phyloP scores from a whole-genome alignment of 2,113 vertebrate species.

The Petroica traversi region DNA sequence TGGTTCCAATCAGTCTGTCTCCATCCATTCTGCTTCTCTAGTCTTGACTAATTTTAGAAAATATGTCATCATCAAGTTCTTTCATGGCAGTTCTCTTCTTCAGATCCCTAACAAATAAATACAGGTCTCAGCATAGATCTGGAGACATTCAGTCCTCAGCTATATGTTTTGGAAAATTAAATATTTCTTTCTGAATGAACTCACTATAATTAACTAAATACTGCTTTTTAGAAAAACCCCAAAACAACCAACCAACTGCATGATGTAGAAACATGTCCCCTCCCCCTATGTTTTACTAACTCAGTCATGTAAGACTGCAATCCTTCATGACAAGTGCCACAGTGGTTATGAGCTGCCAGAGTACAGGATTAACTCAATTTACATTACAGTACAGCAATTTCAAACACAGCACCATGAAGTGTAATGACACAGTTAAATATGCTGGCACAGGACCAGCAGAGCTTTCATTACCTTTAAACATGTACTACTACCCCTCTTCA shows the following conservation, averaged over 20 bases:
- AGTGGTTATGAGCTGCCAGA: background rate
- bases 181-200: background rate
- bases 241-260: background rate
- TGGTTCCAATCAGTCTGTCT: background rate
- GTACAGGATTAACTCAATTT: background rate
- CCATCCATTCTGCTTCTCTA: background rate
- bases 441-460: background rate
- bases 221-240: background rate
- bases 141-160: fast-evolving
- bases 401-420: background rate
- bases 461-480: background rate
- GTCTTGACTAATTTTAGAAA: constrained; percentile 2
- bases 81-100: background rate
- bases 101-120: background rate
- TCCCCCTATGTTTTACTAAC: background rate
- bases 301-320: background rate
- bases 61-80: background rate
- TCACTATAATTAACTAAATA: background rate
- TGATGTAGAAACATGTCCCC: background rate
- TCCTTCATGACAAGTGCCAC: background rate
- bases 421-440: background rate
- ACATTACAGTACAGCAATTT: background rate
- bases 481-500: background rate
- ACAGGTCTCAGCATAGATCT: background rate
- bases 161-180: background rate